Evolutionary conservation across 2,888 invertebrate genomes (phyloP).

Genomic region (Hirtodrosophila duncani): DNA sequence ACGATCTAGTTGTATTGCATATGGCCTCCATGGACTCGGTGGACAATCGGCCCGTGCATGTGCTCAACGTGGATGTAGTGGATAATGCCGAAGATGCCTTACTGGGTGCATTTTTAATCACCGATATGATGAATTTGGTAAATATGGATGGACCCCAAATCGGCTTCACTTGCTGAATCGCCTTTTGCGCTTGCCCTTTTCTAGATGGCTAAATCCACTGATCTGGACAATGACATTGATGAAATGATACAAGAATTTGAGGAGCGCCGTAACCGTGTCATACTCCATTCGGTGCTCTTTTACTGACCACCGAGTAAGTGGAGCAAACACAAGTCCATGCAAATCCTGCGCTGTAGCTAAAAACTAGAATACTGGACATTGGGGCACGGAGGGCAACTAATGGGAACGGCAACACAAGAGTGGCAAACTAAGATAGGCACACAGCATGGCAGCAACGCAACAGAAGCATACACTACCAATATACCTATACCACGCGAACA

Average conservation of each 20-base stretch:
- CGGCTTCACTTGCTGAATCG: background rate
- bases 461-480: too few species aligned
- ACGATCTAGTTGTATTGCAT: conserved; percentile 97
- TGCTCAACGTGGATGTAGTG: conserved; percentile 98
- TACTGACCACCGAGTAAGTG: conserved; percentile 57
- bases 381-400: background rate
- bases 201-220: conserved; percentile 55
- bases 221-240: conserved; percentile 60
- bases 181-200: background rate
- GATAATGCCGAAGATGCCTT: conserved; percentile 99
- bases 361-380: conserved; percentile 1
- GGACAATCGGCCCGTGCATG: conserved; percentile 93
- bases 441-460: too few species aligned
- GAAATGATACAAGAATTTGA: conserved; percentile 64
- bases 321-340: conserved; percentile 25
- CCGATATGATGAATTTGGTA: conserved; percentile 95
- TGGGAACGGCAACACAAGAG: too few species aligned
- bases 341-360: conserved; percentile 40
- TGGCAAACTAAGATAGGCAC: too few species aligned
- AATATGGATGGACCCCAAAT: conserved; percentile 29
- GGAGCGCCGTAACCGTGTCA: conserved; percentile 57
- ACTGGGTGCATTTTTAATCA: conserved; percentile 97
- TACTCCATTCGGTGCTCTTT: conserved; percentile 58
- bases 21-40: conserved; percentile 89
- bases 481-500: too few species aligned